Conservation (phyloP, 2,888 invertebrate species). For the Hylaea fasciaria region DNA sequence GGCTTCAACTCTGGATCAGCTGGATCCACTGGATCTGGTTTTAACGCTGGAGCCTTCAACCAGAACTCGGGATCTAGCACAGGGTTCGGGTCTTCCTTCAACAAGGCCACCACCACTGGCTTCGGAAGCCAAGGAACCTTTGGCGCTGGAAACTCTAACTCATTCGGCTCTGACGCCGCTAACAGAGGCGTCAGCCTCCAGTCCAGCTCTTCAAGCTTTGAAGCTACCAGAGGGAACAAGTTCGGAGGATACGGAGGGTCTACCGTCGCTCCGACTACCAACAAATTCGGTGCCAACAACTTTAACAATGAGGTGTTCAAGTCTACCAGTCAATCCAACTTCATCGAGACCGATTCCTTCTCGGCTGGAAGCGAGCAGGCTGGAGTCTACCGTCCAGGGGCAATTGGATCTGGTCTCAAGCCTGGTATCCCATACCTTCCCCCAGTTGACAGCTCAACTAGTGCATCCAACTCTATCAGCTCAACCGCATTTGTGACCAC, state of each 20-base stretch:
- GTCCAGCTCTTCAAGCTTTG: slow-evolving; percentile 38
- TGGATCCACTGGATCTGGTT: slow-evolving; percentile 32
- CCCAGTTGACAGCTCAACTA: slow-evolving; percentile 65
- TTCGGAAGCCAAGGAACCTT: slow-evolving; percentile 41
- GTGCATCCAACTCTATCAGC: slow-evolving; percentile 60
- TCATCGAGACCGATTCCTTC: slow-evolving; percentile 70
- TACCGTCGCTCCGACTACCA: slow-evolving; percentile 50
- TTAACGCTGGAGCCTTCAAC: too few species aligned
- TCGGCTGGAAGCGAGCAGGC: slow-evolving; percentile 67
- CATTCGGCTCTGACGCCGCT: slow-evolving; percentile 38
- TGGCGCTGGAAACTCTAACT: slow-evolving; percentile 38
- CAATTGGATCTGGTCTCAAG: slow-evolving; percentile 61
- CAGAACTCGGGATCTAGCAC: too few species aligned
- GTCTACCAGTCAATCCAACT: slow-evolving; percentile 68
- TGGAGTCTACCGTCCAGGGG: slow-evolving; percentile 69
- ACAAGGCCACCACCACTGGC: slow-evolving; percentile 34
- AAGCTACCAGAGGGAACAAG: slow-evolving; percentile 18
- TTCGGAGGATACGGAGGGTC: slow-evolving; percentile 46
- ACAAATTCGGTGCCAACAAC: slow-evolving; percentile 48
- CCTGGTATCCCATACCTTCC: slow-evolving; percentile 81
- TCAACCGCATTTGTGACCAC: slow-evolving; percentile 60
- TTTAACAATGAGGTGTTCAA: slow-evolving; percentile 63
- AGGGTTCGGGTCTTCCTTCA: slow-evolving; percentile 41
- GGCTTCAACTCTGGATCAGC: slow-evolving; percentile 2
- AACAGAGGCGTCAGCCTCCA: neutral